Conservation (phyloP, 2,113 vertebrate genomes). For the Ciconia boyciana region DNA sequence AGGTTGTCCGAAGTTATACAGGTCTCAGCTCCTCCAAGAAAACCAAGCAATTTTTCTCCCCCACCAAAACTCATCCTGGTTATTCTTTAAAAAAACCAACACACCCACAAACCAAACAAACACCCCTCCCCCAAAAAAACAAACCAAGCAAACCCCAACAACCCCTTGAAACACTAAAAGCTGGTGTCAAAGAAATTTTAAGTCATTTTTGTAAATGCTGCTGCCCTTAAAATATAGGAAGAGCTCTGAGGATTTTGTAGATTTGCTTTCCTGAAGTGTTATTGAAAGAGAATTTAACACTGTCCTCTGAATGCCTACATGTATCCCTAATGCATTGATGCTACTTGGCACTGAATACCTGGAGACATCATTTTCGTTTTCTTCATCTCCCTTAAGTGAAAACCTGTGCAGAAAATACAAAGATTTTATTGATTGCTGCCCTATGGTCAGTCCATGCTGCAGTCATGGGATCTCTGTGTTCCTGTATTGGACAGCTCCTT, state of each 20-base stretch:
- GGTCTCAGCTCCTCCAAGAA: not conserved
- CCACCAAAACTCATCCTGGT: not conserved
- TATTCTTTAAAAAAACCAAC: not conserved
- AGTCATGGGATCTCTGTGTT: fast-evolving
- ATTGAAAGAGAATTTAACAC: not conserved
- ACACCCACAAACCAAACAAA: not conserved
- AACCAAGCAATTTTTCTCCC: not conserved
- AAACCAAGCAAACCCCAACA: not conserved
- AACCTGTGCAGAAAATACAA: not conserved
- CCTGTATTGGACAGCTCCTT: fast-evolving
- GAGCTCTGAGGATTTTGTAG: not conserved
- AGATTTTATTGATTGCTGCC: not conserved
- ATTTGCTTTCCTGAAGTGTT: not conserved
- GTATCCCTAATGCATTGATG: not conserved
- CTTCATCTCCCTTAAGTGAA: not conserved
- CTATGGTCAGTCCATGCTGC: not conserved
- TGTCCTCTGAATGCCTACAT: not conserved
- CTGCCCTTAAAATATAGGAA: not conserved
- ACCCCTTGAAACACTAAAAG: not conserved
- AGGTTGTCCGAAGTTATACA: not conserved
- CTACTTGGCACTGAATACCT: not conserved
- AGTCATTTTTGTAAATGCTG: not conserved
- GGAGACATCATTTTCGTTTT: fast-evolving
- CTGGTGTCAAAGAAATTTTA: not conserved
- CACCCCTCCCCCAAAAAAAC: not conserved